A percentile compares a stretch with the other conserved stretches of the same genome.
Evolutionary conservation across 1,140 invertebrate genomes (phyloP).

Genomic region (Anadara kagoshimensis): DNA sequence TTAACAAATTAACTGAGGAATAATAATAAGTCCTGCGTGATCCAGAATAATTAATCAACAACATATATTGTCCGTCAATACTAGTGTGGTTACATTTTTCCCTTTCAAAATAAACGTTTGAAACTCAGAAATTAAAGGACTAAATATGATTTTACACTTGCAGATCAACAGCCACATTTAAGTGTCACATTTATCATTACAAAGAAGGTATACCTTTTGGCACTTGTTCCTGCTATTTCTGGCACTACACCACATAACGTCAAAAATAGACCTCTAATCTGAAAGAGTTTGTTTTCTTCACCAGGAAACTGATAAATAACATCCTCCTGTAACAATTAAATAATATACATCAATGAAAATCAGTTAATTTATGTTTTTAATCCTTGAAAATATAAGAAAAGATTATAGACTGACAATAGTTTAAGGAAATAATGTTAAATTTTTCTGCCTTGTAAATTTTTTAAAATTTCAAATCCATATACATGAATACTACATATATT

Average conservation of each 20-base stretch:
- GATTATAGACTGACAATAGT: too few species aligned
- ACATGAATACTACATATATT: neutral
- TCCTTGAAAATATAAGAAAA: too few species aligned
- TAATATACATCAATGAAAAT: neutral
- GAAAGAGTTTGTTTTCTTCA: constrained; percentile 64
- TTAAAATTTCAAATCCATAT: neutral
- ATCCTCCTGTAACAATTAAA: constrained; percentile 47
- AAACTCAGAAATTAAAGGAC: too few species aligned
- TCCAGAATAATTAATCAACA: too few species aligned
- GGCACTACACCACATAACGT: constrained; percentile 68
- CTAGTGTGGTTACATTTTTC: too few species aligned
- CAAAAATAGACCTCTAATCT: constrained; percentile 71
- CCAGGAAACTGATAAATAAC: constrained; percentile 69
- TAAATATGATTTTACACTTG: too few species aligned
- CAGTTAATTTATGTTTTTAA: neutral
- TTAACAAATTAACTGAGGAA: too few species aligned
- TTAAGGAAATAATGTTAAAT: neutral
- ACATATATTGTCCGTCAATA: too few species aligned
- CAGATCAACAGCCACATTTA: too few species aligned
- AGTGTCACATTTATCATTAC: too few species aligned
- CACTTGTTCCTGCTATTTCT: constrained; percentile 59
- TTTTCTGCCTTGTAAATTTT: neutral
- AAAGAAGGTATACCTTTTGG: constrained; percentile 36
- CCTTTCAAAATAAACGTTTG: too few species aligned
- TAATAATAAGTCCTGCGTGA: too few species aligned